These are phyloP conservation scores for Pseudorasbora parva DNA, from an alignment of 2,113 vertebrate genomes.

Conservation along the genomic window DNA sequence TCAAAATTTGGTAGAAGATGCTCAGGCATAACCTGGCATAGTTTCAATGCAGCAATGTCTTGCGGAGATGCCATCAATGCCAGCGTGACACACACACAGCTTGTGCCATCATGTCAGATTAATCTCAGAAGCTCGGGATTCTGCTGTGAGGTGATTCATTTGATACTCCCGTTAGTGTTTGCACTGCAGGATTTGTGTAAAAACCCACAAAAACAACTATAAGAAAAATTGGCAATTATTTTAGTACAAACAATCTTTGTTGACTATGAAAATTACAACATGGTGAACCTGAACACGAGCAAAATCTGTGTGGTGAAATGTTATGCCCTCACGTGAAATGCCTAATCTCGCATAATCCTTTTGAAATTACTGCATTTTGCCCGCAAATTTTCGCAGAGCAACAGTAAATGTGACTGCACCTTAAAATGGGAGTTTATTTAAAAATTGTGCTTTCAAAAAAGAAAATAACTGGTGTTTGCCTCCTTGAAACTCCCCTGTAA, in stretches of 20 bases:
- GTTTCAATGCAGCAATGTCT: neutral
- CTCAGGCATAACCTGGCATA: neutral
- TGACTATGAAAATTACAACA: neutral
- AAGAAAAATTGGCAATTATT: neutral
- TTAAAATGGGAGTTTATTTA: neutral
- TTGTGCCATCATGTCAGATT: conserved; percentile 4
- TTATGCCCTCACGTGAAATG: neutral
- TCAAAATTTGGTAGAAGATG: neutral
- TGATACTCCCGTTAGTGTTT: neutral
- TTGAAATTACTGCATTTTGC: neutral
- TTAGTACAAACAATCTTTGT: neutral
- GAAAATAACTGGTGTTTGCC: neutral
- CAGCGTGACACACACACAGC: conserved; percentile 18
- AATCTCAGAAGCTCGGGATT: neutral
- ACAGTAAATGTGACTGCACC: neutral
- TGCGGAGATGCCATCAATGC: neutral
- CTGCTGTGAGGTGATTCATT: neutral
- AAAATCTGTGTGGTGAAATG: neutral
- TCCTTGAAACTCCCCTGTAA: too few species aligned
- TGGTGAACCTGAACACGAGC: neutral
- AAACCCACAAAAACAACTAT: neutral
- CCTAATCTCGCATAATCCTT: neutral
- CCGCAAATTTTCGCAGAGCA: neutral
- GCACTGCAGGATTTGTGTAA: neutral
- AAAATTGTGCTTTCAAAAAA: neutral